Base-by-base conservation (phyloP, 2,797 vertebrate genomes). In the Cyprinella venusta region DNA sequence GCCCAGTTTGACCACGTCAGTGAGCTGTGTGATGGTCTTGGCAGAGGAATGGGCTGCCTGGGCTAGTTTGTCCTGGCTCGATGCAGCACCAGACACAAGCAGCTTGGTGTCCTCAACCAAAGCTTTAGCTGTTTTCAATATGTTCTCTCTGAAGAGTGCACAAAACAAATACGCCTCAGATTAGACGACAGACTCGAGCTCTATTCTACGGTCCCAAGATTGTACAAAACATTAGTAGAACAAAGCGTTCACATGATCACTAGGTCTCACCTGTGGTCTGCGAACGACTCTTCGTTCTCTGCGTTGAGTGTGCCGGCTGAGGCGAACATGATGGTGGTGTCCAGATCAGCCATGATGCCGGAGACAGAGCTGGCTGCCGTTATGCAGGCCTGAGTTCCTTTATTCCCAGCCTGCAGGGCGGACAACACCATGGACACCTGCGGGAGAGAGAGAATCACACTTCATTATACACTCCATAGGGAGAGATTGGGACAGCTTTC, bases 271-370 rank as follows among this genome's bases (percentile, higher is more conserved):
- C 98, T 98, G 94, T 99, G 98, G 89, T 99, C 98, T 18, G 98
- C 98, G 5, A 99, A 99, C 0, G 97, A 97, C 90, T 99, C 98
- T 0, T 98, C 97, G 83, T 98, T 97, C 90, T 99, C 98, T 0
- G 98, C 95, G 7, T 96, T 97, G 63, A 99, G 96, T 0, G 98
- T 99, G 84, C 98, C 98, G 4, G 98, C 98, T 0, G 98, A 98
- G 33, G 98, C 98, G 70, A 99, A 99, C 98, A 99, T 99, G 92
- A 99, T 99, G 81, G 98, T 99, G 78, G 98, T 99, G 92, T 99
- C 98, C 88, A 99, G 94, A 91, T 99, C 98, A 3, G 97, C 98
- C 6, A 99, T 99, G 91, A 99, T 99, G 74, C 98, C 98, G 0
- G 97, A 98, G 79, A 99, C 98, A 0, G 98, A 97, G 10, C 96